phyloP scores from a whole-genome alignment of 1,140 invertebrate genomes.

The Coenobita brevimanus region DNA sequence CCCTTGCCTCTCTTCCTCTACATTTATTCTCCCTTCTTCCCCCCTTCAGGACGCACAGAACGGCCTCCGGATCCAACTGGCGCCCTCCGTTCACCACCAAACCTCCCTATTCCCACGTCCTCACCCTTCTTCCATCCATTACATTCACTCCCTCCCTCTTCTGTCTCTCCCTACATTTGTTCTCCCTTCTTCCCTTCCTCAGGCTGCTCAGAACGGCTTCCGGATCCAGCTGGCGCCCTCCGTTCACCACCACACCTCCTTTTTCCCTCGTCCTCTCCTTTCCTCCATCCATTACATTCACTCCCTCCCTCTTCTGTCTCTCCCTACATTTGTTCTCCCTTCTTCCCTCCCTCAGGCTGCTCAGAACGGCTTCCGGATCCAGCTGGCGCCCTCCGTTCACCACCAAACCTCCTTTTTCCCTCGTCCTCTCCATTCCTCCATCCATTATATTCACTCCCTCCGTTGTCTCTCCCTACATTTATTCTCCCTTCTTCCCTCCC shows the following conservation, averaged over 20 bases:
- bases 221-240: constrained; percentile 94
- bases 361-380: constrained; percentile 78
- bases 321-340: constrained; percentile 73
- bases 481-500: background rate
- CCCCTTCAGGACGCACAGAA: constrained; percentile 55
- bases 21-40: background rate
- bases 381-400: constrained; percentile 93
- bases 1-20: too few species aligned
- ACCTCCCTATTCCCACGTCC: constrained; percentile 41
- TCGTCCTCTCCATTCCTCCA: too few species aligned
- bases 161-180: too few species aligned
- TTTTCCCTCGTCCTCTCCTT: background rate
- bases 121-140: too few species aligned
- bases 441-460: too few species aligned
- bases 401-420: background rate
- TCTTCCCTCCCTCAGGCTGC: constrained; percentile 46
- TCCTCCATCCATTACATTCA: too few species aligned
- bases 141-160: too few species aligned
- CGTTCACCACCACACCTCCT: constrained; percentile 85
- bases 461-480: too few species aligned
- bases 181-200: background rate
- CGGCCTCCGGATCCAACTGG: constrained; percentile 84
- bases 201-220: constrained; percentile 62
- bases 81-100: constrained; percentile 94
- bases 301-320: too few species aligned